Evolutionary conservation across 2,888 invertebrate species (phyloP), one percentile per base, ranked within the genome.

Genomic region (Plagiodera versicolora): DNA sequence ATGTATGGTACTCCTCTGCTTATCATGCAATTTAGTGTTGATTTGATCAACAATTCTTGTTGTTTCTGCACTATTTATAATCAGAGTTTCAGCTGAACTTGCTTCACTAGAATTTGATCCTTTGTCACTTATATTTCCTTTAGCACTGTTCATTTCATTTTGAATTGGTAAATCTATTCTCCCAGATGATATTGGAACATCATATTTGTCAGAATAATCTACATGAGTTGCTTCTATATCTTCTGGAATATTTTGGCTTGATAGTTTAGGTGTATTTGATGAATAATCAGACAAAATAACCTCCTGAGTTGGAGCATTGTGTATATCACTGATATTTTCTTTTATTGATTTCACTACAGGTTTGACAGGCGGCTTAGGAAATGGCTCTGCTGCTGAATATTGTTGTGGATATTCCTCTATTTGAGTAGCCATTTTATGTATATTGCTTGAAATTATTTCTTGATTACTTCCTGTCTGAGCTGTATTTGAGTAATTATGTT

Each of bases 221-320:
- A 44, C 45, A 28, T 57, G 49, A n/a, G 57, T 57, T 20, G 35
- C n/a, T 32, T 52, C 39, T 11, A 39, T 19, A 9, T 39, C 39
- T 20, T 32, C 39, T 39, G 14, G 14, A 14, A 9, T 14, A n/a
- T 39, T 39, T 14, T n/a, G 4, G 14, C 8, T 39, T 14, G 3
- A 3, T 39, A 4, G 14, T 39, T 39, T 47, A n/a, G n/a, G n/a
- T 5, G 19, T 11, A 47, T n/a, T 8, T 17, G 19, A 20, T 11
- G 24, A 47, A n/a, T 11, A 2, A 32, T 32, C 39, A 39, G 39
- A 2, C 1, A 14, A 14, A 39, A 1, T 39, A 11, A 47, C 35
- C 10, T 56, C 59, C 64, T 71, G 71, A 18, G 70, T 69, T 49
- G 61, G 65, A 47, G 56, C 56, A 39, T 70, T 67, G 57, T 70